Evolutionary conservation across 2,113 vertebrate species (phyloP).

Genomic region (Chinchilla lanigera): DNA sequence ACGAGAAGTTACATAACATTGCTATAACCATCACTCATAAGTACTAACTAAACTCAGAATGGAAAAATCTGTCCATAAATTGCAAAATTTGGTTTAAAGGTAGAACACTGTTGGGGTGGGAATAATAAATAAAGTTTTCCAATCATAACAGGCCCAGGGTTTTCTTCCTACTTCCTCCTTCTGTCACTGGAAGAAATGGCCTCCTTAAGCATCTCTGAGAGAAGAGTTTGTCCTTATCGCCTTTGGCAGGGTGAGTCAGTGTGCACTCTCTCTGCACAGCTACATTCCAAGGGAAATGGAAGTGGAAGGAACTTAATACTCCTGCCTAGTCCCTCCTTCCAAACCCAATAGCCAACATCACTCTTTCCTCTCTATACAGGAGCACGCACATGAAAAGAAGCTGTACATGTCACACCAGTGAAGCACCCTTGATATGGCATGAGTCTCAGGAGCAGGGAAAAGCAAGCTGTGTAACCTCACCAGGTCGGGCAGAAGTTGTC

Average conservation of each 20-base stretch:
- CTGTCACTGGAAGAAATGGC: not conserved
- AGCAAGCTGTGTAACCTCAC: not conserved
- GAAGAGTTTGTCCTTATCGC: accelerated
- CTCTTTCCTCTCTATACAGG: not conserved
- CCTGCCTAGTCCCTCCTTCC: not conserved
- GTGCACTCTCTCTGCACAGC: not conserved
- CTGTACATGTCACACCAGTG: not conserved
- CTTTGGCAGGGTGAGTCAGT: not conserved
- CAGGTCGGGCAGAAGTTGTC: not conserved
- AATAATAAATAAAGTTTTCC: not conserved
- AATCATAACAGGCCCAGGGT: not conserved
- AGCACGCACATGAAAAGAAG: not conserved
- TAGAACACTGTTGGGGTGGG: not conserved
- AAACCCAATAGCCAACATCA: not conserved
- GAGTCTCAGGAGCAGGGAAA: not conserved
- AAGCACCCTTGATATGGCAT: not conserved
- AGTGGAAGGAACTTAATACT: not conserved
- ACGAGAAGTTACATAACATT: not conserved
- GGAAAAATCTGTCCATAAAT: not conserved
- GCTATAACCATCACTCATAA: not conserved
- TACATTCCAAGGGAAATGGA: not conserved
- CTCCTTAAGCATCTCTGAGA: no score
- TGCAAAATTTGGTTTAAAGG: not conserved
- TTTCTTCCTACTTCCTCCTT: not conserved
- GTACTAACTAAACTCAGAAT: not conserved